Conservation (phyloP, 2,113 vertebrate species). For the Guaruba guarouba region DNA sequence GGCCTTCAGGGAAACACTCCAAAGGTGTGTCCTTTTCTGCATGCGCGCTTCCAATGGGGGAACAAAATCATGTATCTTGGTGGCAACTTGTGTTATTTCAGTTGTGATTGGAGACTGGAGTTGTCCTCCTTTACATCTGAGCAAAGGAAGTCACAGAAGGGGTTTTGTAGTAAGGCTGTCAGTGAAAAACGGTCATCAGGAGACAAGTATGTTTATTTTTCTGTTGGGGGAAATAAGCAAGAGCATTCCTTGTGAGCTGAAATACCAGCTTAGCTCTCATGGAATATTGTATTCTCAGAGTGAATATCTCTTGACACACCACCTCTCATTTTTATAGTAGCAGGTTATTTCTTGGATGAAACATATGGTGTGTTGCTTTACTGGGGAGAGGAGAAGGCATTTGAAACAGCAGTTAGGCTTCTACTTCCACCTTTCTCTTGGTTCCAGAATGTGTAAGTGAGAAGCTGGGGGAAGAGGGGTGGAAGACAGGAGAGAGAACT, state of each 20-base stretch:
- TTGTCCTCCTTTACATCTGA: neutral
- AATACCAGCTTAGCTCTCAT: neutral
- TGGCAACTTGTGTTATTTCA: neutral
- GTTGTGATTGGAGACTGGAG: neutral
- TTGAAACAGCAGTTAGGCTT: neutral
- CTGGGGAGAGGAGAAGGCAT: neutral
- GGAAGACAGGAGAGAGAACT: neutral
- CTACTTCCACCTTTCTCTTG: neutral
- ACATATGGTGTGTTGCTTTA: neutral
- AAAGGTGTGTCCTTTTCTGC: conserved; percentile 76
- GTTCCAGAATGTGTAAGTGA: neutral
- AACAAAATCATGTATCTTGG: accelerated
- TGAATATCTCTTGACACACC: neutral
- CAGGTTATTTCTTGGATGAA: neutral
- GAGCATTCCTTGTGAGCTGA: neutral
- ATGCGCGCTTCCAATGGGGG: neutral
- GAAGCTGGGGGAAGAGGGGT: neutral
- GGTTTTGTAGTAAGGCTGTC: neutral
- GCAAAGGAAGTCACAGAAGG: neutral
- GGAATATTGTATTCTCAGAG: neutral
- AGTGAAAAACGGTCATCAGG: neutral
- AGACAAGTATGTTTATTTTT: neutral
- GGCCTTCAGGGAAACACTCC: conserved; percentile 78
- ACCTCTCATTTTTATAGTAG: neutral
- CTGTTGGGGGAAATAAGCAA: neutral